A percentile compares a stretch with the other conserved stretches of the same genome.
phyloP scores from a whole-genome alignment of 2,113 vertebrate species.

The Diglossa brunneiventris region DNA sequence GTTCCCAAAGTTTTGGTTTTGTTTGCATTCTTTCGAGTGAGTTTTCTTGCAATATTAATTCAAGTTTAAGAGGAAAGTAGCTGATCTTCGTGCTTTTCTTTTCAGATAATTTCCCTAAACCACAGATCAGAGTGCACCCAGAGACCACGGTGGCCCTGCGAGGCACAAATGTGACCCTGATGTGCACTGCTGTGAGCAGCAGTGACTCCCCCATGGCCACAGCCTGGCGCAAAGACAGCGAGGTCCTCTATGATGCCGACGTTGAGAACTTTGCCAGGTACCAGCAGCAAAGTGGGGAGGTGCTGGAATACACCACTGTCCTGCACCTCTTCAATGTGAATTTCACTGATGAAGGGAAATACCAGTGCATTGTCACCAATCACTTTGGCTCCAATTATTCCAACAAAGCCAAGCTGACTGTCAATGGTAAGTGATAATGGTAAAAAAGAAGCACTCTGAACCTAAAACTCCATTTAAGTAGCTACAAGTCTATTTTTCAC shows the following conservation, averaged over 20 bases:
- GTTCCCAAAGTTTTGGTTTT: background rate
- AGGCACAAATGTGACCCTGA: slow-evolving; percentile 76
- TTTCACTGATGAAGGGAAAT: slow-evolving; percentile 83
- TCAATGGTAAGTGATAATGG: slow-evolving; percentile 75
- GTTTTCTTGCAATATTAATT: background rate
- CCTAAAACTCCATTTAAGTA: background rate
- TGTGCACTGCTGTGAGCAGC: slow-evolving; percentile 76
- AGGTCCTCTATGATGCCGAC: slow-evolving; percentile 74
- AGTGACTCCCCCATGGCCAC: slow-evolving; percentile 79
- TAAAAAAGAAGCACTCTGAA: background rate
- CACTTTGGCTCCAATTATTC: slow-evolving; percentile 85
- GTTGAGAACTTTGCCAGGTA: slow-evolving; percentile 79
- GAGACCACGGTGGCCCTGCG: slow-evolving; percentile 73
- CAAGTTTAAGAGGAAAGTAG: background rate
- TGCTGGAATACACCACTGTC: slow-evolving; percentile 76
- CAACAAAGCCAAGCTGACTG: slow-evolving; percentile 81
- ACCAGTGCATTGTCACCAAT: slow-evolving; percentile 82
- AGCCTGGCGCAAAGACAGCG: slow-evolving; percentile 79
- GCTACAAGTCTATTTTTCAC: background rate
- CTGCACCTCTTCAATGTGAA: slow-evolving; percentile 80
- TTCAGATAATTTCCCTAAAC: slow-evolving; percentile 81
- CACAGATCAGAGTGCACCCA: slow-evolving; percentile 76
- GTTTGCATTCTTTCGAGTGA: background rate
- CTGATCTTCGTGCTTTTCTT: background rate
- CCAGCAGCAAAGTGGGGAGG: slow-evolving; percentile 66